Evolutionary conservation across 2,113 vertebrate species (phyloP).

Genomic region (Lophotis ruficrista): DNA sequence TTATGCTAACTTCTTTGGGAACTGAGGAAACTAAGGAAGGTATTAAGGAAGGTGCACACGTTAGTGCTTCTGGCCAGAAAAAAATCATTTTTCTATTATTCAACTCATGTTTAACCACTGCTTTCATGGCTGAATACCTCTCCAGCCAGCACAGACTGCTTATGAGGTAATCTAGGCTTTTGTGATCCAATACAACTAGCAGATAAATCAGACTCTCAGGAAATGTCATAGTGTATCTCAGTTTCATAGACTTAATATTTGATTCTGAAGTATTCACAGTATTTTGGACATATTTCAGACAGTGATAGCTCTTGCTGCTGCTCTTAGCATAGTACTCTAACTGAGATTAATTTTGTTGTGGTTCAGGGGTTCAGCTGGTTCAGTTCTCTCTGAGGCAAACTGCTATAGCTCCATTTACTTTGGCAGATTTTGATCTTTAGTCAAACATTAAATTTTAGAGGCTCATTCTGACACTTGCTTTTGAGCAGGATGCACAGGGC

Average conservation of each 20-base stretch:
- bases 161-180: background rate
- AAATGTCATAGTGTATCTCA: background rate
- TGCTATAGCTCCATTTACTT: background rate
- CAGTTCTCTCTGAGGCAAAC: background rate
- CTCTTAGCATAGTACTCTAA: background rate
- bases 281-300: background rate
- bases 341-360: background rate
- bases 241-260: background rate
- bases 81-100: background rate
- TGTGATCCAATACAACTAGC: background rate
- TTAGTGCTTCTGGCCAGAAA: background rate
- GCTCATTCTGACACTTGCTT: background rate
- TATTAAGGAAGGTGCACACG: background rate
- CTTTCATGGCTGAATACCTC: background rate
- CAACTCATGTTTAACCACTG: background rate
- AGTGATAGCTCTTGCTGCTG: background rate
- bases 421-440: background rate
- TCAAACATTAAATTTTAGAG: background rate
- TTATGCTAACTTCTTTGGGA: background rate
- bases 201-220: background rate
- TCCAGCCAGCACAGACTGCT: background rate
- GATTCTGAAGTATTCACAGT: background rate
- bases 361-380: background rate
- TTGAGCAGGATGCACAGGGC: rapidly evolving
- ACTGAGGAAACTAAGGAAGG: background rate